Percentiles rank a stretch among this genome's conserved stretches.
Evolutionary conservation across 2,797 vertebrate genomes (phyloP).

Genomic region (Megalops cyprinoides): DNA sequence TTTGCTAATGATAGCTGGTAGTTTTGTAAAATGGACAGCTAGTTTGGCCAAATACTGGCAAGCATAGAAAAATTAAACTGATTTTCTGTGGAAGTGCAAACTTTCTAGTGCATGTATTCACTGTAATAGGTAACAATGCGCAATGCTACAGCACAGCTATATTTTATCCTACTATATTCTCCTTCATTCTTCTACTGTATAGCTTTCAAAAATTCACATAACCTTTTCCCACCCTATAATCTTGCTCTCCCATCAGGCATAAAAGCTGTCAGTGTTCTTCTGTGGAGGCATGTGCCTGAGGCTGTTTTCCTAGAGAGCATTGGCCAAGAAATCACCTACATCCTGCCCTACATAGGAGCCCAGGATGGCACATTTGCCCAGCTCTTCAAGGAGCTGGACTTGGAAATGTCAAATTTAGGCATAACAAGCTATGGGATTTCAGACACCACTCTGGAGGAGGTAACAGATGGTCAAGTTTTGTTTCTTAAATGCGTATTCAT

Average conservation of each 20-base stretch:
- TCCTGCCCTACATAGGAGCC: slow-evolving; percentile 89
- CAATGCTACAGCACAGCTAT: background rate
- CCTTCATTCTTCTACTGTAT: too few relatives aligned
- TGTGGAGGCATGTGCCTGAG: slow-evolving; percentile 83
- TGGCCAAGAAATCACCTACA: slow-evolving; percentile 92
- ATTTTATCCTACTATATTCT: background rate
- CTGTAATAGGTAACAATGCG: background rate
- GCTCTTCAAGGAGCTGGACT: slow-evolving; percentile 91
- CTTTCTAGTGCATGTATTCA: background rate
- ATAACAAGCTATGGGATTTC: slow-evolving; percentile 96
- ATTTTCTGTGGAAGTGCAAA: too few relatives aligned
- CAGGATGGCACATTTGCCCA: slow-evolving; percentile 88
- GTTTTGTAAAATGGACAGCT: too few relatives aligned
- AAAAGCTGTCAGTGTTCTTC: slow-evolving; percentile 69
- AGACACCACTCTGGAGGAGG: slow-evolving; percentile 96
- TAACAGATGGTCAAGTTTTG: slow-evolving; percentile 48
- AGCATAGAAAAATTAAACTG: too few relatives aligned
- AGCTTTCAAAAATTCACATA: too few relatives aligned
- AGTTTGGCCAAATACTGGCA: too few relatives aligned
- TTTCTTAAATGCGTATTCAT: background rate
- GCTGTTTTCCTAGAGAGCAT: slow-evolving; percentile 90
- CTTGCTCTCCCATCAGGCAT: slow-evolving; percentile 49
- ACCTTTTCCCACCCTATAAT: background rate
- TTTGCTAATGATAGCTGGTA: too few relatives aligned
- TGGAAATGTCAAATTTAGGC: slow-evolving; percentile 81